phyloP scores from a whole-genome alignment of 2,113 vertebrate species.

The Sisor rabdophorus region DNA sequence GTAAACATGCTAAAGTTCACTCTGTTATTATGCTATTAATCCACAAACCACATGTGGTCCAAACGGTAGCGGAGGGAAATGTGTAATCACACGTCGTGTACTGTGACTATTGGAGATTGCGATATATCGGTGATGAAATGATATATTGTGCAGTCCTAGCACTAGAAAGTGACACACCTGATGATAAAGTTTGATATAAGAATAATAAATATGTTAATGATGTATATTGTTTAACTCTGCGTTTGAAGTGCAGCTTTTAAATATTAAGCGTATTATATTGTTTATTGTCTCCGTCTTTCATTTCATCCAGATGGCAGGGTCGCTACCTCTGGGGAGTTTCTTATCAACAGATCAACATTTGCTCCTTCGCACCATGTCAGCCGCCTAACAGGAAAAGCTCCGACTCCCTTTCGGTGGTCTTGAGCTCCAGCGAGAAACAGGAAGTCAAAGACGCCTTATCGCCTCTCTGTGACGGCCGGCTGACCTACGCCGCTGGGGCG shows the following conservation, averaged over 20 bases:
- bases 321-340: conserved; percentile 74
- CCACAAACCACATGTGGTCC: too few species aligned
- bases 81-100: too few species aligned
- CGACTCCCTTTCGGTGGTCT: conserved; percentile 59
- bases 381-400: rapidly evolving
- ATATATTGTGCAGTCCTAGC: too few species aligned
- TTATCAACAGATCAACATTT: conserved; percentile 52
- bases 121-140: too few species aligned
- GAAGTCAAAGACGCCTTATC: conserved; percentile 61
- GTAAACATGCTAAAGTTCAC: too few species aligned
- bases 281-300: neutral
- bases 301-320: conserved; percentile 69
- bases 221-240: too few species aligned
- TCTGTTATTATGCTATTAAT: too few species aligned
- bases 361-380: conserved; percentile 56
- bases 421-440: conserved; percentile 72
- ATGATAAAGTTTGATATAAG: neutral
- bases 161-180: neutral
- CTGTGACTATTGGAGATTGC: too few species aligned
- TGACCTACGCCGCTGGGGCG: conserved; percentile 69
- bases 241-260: too few species aligned
- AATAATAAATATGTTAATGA: too few species aligned
- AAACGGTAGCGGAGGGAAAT: too few species aligned
- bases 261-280: too few species aligned
- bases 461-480: conserved; percentile 55